Evolutionary conservation across 2,113 vertebrate species (phyloP).

Genomic region (Turdus rufiventris): DNA sequence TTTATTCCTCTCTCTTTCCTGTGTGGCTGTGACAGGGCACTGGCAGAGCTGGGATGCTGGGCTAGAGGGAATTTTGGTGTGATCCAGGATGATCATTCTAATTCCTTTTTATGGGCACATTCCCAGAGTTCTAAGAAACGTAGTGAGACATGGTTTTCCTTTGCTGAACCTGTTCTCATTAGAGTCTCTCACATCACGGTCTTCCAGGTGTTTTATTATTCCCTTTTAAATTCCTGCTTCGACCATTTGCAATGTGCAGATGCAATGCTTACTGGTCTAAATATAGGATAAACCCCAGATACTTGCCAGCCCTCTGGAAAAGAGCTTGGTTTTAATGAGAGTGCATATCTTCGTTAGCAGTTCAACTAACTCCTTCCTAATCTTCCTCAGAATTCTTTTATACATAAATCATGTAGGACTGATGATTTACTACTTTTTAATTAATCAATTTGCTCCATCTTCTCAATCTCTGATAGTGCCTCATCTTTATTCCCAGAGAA

Average conservation of each 20-base stretch:
- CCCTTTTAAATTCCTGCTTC: constrained; percentile 52
- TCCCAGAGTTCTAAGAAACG: not conserved
- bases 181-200: not conserved
- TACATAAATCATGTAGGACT: constrained; percentile 41
- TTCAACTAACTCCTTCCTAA: constrained; percentile 47
- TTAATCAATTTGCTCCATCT: constrained; percentile 54
- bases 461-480: not conserved
- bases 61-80: not conserved
- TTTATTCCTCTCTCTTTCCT: not conserved
- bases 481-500: constrained; percentile 22
- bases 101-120: not conserved
- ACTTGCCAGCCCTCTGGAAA: constrained; percentile 6
- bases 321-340: constrained; percentile 49
- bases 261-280: constrained; percentile 36
- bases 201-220: constrained; percentile 65
- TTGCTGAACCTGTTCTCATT: constrained; percentile 35
- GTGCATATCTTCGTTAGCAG: constrained; percentile 32
- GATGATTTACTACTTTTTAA: constrained; percentile 58
- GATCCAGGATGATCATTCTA: not conserved
- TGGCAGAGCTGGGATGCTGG: not conserved
- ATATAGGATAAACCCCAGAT: constrained; percentile 38
- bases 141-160: not conserved
- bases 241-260: constrained; percentile 20
- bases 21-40: rapidly evolving
- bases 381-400: constrained; percentile 45